phyloP scores from a whole-genome alignment of 2,113 vertebrate genomes.

The Pseudorhombus dupliciocellatus region DNA sequence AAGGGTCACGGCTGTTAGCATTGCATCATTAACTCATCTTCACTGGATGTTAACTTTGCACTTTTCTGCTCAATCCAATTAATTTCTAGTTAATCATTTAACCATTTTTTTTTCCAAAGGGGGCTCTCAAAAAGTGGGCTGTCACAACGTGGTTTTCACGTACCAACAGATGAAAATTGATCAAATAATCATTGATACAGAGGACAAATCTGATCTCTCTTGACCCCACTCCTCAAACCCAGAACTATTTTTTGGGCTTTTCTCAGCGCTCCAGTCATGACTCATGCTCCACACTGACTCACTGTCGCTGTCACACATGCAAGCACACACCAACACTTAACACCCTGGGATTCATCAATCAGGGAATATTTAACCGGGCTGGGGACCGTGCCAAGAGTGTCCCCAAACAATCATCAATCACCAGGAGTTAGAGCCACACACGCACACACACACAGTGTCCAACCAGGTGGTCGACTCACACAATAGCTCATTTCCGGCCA shows the following conservation, averaged over 20 bases:
- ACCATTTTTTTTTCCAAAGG: slow-evolving; percentile 38
- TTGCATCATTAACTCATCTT: slow-evolving; percentile 54
- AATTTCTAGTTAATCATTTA: slow-evolving; percentile 48
- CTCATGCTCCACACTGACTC: slow-evolving; percentile 9
- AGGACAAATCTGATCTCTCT: not conserved
- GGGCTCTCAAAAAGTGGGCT: slow-evolving; percentile 18
- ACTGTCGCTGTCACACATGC: not conserved
- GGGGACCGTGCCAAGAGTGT: slow-evolving; percentile 56
- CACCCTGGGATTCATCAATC: slow-evolving; percentile 45
- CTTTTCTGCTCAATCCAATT: slow-evolving; percentile 51
- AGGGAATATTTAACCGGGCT: slow-evolving; percentile 55
- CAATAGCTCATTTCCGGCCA: slow-evolving; percentile 63
- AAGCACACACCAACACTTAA: slow-evolving; percentile 19
- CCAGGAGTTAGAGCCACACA: slow-evolving; percentile 7
- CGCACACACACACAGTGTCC: slow-evolving; percentile 12
- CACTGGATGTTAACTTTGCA: slow-evolving; percentile 38
- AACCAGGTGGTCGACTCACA: slow-evolving; percentile 65
- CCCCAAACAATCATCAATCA: slow-evolving; percentile 73
- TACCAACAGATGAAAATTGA: slow-evolving; percentile 38
- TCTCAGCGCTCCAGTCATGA: not conserved
- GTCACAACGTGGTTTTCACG: slow-evolving; percentile 38
- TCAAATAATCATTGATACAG: slow-evolving; percentile 32
- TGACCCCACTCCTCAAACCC: not conserved
- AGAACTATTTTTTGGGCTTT: not conserved
- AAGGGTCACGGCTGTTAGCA: slow-evolving; percentile 26